These are phyloP conservation scores for Pardalotus punctatus DNA, from an alignment of 2,113 vertebrate species.

Conservation along the genomic window DNA sequence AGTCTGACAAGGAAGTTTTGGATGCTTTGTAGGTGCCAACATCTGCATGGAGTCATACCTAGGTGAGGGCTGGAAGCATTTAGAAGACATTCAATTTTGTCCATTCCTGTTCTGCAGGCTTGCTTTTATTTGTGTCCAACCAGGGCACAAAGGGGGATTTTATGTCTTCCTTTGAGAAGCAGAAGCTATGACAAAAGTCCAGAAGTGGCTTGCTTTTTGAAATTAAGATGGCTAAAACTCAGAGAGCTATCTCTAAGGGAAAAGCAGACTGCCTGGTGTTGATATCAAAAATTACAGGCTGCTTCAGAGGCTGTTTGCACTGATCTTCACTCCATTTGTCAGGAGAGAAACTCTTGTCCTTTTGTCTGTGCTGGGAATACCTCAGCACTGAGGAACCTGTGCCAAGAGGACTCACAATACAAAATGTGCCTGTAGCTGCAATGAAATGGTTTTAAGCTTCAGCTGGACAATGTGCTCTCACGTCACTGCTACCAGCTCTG, in stretches of 20 bases:
- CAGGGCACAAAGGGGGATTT: background rate
- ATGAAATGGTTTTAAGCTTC: background rate
- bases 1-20: background rate
- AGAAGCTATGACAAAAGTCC: background rate
- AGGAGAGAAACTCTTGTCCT: background rate
- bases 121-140: background rate
- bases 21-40: background rate
- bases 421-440: background rate
- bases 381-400: background rate
- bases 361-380: background rate
- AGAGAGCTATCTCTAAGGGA: background rate
- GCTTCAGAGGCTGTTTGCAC: background rate
- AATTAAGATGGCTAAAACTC: background rate
- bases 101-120: background rate
- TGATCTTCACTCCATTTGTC: background rate
- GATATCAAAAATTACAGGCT: background rate
- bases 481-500: background rate
- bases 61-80: background rate
- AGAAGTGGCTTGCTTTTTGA: background rate
- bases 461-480: accelerated
- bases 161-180: accelerated
- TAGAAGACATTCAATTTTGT: background rate
- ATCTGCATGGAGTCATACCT: background rate
- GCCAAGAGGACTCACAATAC: background rate
- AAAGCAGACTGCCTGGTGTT: background rate